Evolutionary conservation across 2,797 vertebrate species (phyloP), one percentile per base, ranked within the genome.

Genomic region (Nyctibius grandis): DNA sequence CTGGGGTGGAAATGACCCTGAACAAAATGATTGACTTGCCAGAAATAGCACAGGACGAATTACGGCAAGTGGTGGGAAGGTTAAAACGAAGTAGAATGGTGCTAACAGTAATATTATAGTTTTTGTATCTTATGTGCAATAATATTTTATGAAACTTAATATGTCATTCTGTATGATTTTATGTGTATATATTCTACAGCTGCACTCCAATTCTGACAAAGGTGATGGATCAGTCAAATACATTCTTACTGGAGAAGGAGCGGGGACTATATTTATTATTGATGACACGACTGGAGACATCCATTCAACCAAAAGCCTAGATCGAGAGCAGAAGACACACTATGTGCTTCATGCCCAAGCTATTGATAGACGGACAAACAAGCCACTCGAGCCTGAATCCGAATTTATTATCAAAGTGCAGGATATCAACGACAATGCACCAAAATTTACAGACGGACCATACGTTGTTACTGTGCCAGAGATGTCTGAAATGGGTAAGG

Each of bases 351-450:
- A 99, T 18, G 99, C 99, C 14, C 99, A 99, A 96, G 99, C 99
- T 78, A 98, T 99, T 95, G 99, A 99, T 86, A 98, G 99, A 93
- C 94, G 99, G 97, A 99, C 99, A 57, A 98, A 99, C 97, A 99
- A 99, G 90, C 99, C 99, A 22, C 98, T 99, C 6, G 99, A 99
- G 94, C 99, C 99, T 18, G 99, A 99, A 97, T 99, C 99, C 1
- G 99, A 99, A 95, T 99, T 99, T 96, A 99, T 99, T 97, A 99
- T 99, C 98, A 99, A 99, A 98, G 99, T 99, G 8, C 99, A 99
- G 95, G 99, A 99, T 95, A 99, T 99, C 98, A 99, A 99, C 10
- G 99, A 99, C 97, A 99, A 99, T 17, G 99, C 99, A 11, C 99
- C 99, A n/a, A 99, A 98, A 97, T 99, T 99, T 97, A 99, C 99